Percentiles rank a stretch among this genome's conserved stretches.
These are phyloP conservation scores for Pituophis catenifer DNA, from an alignment of 2,113 vertebrate species.

Conservation along the genomic window DNA sequence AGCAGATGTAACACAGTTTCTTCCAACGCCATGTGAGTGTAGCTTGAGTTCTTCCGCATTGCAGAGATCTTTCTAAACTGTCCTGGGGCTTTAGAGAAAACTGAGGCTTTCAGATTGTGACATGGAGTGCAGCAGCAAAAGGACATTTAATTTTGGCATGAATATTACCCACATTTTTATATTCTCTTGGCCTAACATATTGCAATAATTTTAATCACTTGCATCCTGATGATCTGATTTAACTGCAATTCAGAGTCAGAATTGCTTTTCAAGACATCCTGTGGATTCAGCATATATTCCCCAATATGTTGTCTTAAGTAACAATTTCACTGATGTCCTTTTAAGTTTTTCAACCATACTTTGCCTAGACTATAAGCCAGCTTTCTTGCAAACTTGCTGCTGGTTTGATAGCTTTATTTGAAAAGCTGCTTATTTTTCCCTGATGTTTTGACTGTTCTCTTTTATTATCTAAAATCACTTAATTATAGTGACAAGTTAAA, in stretches of 20 bases:
- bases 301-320: neutral
- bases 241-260: neutral
- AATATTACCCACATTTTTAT: neutral
- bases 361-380: neutral
- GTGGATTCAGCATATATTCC: neutral
- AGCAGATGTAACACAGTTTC: neutral
- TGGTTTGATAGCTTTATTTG: neutral
- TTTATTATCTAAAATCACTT: neutral
- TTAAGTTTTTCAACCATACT: neutral
- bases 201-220: neutral
- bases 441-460: neutral
- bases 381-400: neutral
- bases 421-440: neutral
- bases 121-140: neutral
- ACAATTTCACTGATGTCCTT: neutral
- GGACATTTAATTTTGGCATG: neutral
- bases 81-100: neutral
- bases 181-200: neutral
- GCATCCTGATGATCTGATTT: neutral
- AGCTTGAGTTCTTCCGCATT: neutral
- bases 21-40: neutral
- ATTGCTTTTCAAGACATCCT: neutral
- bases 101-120: neutral
- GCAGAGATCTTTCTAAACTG: neutral
- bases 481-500: slow-evolving; percentile 2